These are phyloP conservation scores for Contarinia nasturtii DNA, from an alignment of 1,140 invertebrate genomes.

Conservation along the genomic window DNA sequence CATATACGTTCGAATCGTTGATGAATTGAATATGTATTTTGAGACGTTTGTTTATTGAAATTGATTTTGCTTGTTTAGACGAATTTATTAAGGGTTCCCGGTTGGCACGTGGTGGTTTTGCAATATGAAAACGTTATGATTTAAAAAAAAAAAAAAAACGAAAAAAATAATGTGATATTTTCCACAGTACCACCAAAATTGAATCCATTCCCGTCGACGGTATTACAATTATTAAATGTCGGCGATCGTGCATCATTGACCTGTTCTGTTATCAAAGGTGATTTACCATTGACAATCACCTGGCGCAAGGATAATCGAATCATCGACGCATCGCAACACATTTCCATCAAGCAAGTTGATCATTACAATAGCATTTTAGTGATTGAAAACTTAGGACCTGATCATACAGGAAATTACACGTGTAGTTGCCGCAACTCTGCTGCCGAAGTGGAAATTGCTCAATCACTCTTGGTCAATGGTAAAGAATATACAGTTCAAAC, in stretches of 20 bases:
- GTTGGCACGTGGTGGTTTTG: no score
- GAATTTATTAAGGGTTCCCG: no score
- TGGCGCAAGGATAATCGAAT: constrained; percentile 58
- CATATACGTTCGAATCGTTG: no score
- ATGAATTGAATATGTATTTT: no score
- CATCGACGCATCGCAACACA: constrained; percentile 37
- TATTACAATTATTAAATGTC: constrained; percentile 46
- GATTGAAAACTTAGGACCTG: constrained; percentile 54
- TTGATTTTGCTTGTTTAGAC: no score
- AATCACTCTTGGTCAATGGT: constrained; percentile 63
- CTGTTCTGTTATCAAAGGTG: constrained; percentile 59
- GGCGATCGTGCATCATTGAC: constrained; percentile 55
- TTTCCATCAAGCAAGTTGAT: constrained; percentile 49
- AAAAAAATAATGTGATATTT: neutral
- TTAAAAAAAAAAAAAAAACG: neutral
- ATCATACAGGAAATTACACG: constrained; percentile 59
- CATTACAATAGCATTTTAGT: constrained; percentile 60
- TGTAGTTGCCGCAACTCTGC: constrained; percentile 52
- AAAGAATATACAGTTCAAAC: constrained; percentile 21
- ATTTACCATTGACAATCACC: constrained; percentile 49
- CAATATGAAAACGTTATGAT: no score
- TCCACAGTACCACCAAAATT: constrained; percentile 63
- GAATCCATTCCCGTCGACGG: constrained; percentile 53
- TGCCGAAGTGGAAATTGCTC: constrained; percentile 49
- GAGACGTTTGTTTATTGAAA: no score